A percentile compares a stretch with the other conserved stretches of the same genome.
Conservation (phyloP, 2,888 invertebrate genomes). For the Amphipoea oculea region DNA sequence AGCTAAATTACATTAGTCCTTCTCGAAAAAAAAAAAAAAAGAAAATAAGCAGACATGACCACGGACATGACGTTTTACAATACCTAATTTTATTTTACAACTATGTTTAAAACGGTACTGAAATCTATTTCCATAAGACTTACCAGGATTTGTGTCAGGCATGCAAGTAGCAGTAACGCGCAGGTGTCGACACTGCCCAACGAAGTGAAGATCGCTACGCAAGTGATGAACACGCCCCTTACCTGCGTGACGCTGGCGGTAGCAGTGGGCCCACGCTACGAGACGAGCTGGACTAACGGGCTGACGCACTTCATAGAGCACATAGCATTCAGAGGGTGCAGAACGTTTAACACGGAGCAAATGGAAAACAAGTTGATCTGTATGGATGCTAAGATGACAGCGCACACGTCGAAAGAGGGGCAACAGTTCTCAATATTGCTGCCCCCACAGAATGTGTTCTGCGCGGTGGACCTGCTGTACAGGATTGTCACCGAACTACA, state of each 20-base stretch:
- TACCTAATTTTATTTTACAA: conserved; percentile 15
- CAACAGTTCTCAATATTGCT: conserved; percentile 76
- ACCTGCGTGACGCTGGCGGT: conserved; percentile 76
- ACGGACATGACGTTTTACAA: conserved; percentile 27
- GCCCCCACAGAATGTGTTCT: conserved; percentile 54
- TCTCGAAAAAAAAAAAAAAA: background rate
- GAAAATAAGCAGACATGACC: conserved; percentile 21
- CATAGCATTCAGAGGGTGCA: conserved; percentile 79
- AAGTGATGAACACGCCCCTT: conserved; percentile 70
- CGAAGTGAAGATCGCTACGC: conserved; percentile 79
- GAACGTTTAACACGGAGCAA: conserved; percentile 53
- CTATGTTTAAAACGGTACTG: conserved; percentile 48
- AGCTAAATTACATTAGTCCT: background rate
- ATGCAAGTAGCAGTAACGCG: background rate
- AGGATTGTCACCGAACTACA: conserved; percentile 73
- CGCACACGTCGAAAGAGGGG: conserved; percentile 77
- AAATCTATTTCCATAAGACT: conserved; percentile 6
- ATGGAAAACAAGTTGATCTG: conserved; percentile 66
- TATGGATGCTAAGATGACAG: conserved; percentile 72
- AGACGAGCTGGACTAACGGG: conserved; percentile 77
- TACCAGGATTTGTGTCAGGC: background rate
- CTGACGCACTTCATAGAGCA: conserved; percentile 83
- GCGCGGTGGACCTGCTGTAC: conserved; percentile 69
- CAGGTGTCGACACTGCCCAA: conserved; percentile 68
- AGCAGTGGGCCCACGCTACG: conserved; percentile 80